Conservation (phyloP, 2,888 invertebrate species). For the Hymenopus coronatus region DNA sequence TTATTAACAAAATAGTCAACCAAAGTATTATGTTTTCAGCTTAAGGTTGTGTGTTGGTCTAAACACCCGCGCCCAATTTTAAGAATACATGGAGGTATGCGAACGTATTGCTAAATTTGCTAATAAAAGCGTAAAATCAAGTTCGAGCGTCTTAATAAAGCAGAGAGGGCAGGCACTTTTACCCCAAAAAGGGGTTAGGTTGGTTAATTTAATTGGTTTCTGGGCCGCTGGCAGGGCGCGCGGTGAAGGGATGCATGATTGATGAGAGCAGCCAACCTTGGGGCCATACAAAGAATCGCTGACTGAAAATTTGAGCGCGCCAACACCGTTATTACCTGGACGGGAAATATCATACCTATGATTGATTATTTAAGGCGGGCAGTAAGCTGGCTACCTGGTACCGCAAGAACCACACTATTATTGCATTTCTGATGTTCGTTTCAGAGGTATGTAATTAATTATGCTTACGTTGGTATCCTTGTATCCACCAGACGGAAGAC, state of each 20-base stretch:
- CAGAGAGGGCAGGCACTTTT: neutral
- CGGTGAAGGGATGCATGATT: neutral
- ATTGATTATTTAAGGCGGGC: neutral
- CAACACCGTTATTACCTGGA: neutral
- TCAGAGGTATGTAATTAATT: too few species aligned
- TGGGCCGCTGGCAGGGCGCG: too few species aligned
- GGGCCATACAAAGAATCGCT: neutral
- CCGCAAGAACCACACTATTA: neutral
- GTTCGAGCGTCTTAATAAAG: neutral
- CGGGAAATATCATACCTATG: neutral
- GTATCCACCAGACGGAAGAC: too few species aligned
- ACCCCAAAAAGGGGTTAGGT: neutral
- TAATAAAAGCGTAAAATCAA: neutral
- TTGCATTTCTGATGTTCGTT: too few species aligned
- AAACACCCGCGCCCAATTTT: neutral
- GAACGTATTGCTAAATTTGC: neutral
- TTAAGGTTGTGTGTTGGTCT: too few species aligned
- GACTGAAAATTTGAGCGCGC: neutral
- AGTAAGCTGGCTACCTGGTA: neutral
- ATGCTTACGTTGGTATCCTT: too few species aligned
- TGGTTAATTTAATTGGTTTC: neutral
- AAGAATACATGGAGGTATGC: neutral
- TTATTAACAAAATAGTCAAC: too few species aligned
- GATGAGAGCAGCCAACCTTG: neutral
- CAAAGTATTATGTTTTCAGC: neutral